A percentile compares a stretch with the other conserved stretches of the same genome.
Evolutionary conservation across 64 coral and sea anemone genomes (phyloP).

Genomic region (Actinia tenebrosa): DNA sequence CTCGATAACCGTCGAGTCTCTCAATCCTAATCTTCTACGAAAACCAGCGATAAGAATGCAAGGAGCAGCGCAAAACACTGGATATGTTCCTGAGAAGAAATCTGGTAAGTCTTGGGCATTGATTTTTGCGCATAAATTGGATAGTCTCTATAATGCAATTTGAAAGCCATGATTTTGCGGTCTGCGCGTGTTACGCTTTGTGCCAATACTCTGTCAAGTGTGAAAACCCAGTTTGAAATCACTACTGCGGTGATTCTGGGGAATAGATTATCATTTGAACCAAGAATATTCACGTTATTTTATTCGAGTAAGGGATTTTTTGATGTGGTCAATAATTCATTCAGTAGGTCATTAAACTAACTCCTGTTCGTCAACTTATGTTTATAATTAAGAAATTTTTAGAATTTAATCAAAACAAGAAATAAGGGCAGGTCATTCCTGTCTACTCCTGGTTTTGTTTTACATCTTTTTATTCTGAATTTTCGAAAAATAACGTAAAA

Average conservation of each 20-base stretch:
- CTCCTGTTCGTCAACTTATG: neutral
- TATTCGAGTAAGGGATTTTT: neutral
- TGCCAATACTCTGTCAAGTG: neutral
- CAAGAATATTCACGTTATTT: neutral
- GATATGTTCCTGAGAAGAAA: neutral
- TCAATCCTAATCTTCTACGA: neutral
- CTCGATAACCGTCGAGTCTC: neutral
- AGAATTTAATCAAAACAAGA: neutral
- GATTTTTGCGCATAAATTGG: neutral
- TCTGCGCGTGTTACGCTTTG: neutral
- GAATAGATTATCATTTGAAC: neutral
- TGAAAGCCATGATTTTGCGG: neutral
- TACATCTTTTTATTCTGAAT: neutral
- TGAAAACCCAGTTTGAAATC: neutral
- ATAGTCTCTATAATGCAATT: neutral
- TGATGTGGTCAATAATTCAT: neutral
- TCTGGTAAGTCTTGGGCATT: neutral
- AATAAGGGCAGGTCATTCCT: neutral
- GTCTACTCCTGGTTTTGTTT: neutral
- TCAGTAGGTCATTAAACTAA: neutral
- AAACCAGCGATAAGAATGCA: neutral
- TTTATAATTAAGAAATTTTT: slow-evolving; percentile 1
- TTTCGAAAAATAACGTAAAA: neutral
- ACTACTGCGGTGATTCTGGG: neutral
- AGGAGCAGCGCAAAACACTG: neutral